phyloP scores from a whole-genome alignment of 2,113 vertebrate species.

The Holacanthus passer region DNA sequence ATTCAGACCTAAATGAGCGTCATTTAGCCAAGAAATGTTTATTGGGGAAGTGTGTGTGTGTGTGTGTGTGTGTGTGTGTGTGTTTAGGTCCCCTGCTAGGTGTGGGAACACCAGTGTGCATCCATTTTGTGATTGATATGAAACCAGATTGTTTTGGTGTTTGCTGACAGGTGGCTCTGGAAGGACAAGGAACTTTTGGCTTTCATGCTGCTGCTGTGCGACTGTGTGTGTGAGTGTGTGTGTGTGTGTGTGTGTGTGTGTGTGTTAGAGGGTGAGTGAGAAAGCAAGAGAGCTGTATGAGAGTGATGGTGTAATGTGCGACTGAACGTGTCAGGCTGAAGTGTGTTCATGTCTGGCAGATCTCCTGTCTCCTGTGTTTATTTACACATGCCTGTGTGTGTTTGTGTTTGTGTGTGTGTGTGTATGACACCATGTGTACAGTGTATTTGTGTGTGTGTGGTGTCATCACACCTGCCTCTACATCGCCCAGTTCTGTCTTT shows the following conservation, averaged over 20 bases:
- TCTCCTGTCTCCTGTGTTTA: slow-evolving; percentile 36
- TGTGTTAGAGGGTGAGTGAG: neutral
- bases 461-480: slow-evolving; percentile 55
- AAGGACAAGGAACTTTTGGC: slow-evolving; percentile 36
- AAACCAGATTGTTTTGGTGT: slow-evolving; percentile 55
- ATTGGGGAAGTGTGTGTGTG: neutral
- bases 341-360: slow-evolving; percentile 37
- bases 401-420: slow-evolving; percentile 6
- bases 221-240: slow-evolving; percentile 15
- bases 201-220: slow-evolving; percentile 27
- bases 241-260: slow-evolving; percentile 10
- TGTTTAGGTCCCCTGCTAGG: neutral
- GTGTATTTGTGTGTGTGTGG: slow-evolving; percentile 7
- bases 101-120: slow-evolving; percentile 39
- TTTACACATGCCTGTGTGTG: slow-evolving; percentile 27
- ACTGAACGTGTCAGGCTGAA: slow-evolving; percentile 49
- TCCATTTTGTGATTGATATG: slow-evolving; percentile 43
- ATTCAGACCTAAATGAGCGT: slow-evolving; percentile 6
- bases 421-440: too few relatives aligned
- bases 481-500: slow-evolving; percentile 45
- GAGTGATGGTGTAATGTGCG: slow-evolving; percentile 17
- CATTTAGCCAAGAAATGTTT: slow-evolving; percentile 20
- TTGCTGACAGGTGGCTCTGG: slow-evolving; percentile 58
- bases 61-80: neutral
- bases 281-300: neutral